Base-by-base conservation (phyloP, 2,113 vertebrate species). In the Xenotilapia longispinis region DNA sequence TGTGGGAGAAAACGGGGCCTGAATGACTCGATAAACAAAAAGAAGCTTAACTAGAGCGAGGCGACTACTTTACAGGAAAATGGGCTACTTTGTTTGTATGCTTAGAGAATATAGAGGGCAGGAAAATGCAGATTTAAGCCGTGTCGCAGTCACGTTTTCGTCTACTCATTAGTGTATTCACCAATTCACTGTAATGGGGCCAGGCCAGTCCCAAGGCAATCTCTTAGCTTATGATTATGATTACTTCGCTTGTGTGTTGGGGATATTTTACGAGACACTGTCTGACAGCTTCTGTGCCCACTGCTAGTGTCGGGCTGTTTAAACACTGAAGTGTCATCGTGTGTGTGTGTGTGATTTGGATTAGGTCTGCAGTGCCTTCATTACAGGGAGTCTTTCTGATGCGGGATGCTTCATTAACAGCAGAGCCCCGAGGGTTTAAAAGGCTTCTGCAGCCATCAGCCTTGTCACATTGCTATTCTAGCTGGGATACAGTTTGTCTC, bases 361-460 rank as follows among this genome's bases (percentile, higher is more conserved):
- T 90, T 89, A 88, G 86, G 84, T 88, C 83, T 89, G 84, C 82
- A 45, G 80, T 42, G 87, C 87, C 88, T 92, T 93, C 82, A 94
- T 92, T 91, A 94, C 63, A 80, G 81, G 65, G 84, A 91, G 88
- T 89, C 88, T 90, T 90, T 93, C 60, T 84, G 81, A 94, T 91
- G 91, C 84, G 53, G 15, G 85, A 86, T 82, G 93, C 94, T 94
- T 95, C 89, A 95, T 96, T 94, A 96, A 89, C 83, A 91, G 85
- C 55, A 21, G 38, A 80, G 84, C 90, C 87, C 47, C 5, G 9
- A 10, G 89, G 92, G 70, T 91, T 93, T 90, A 92, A 84, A 91
- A 87, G 83, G 86, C 89, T 95, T 93, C 92, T 87, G 89, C 88
- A 91, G 84, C 58, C 91, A 86, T 94, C 92, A 93, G 87, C 81